A percentile compares a stretch with the other conserved stretches of the same genome.
Conservation (phyloP, 1,140 invertebrate species). For the Drosophila ananassae region DNA sequence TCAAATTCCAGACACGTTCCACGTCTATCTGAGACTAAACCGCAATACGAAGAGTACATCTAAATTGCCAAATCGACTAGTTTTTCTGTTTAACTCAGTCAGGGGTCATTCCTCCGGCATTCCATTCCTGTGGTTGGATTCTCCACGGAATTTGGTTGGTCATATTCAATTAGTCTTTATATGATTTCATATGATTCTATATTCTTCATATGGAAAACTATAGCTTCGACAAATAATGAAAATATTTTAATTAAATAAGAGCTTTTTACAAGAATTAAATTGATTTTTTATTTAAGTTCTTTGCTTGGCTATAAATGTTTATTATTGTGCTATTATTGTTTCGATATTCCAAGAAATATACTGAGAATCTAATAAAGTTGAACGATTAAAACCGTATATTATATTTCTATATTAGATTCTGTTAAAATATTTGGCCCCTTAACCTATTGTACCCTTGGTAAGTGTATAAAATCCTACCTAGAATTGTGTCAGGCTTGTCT, state of each 20-base stretch:
- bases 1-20: constrained; percentile 50
- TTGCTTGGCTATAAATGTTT: no score
- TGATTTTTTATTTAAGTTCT: no score
- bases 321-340: no score
- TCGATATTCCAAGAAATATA: no score
- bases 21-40: constrained; percentile 6
- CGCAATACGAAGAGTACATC: constrained; percentile 7
- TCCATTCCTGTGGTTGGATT: background rate
- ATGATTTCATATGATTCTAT: background rate
- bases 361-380: no score
- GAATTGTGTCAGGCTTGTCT: constrained; percentile 35
- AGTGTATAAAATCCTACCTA: constrained; percentile 1
- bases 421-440: no score
- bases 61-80: constrained; percentile 47
- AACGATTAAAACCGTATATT: no score
- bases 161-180: background rate
- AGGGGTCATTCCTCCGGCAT: background rate
- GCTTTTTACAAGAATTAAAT: background rate
- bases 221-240: background rate
- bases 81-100: constrained; percentile 4
- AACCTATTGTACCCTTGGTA: background rate
- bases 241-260: background rate
- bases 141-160: background rate
- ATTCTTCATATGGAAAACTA: no score
- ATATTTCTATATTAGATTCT: no score